These are phyloP conservation scores for Acanthopleura granulata DNA, from an alignment of 2,888 invertebrate species.

Conservation along the genomic window DNA sequence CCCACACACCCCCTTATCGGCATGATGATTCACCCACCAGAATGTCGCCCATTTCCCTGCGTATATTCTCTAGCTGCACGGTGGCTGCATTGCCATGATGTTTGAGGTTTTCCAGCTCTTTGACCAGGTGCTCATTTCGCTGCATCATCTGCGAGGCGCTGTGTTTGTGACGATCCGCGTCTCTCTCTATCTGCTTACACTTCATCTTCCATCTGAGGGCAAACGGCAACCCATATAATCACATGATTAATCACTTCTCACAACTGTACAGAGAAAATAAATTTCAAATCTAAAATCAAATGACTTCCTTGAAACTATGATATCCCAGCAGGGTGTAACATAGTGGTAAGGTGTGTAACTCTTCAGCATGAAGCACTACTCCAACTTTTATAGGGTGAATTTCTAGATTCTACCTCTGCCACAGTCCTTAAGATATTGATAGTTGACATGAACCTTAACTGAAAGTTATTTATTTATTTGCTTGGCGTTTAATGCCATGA, in stretches of 20 bases:
- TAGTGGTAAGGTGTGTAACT: too few relatives aligned
- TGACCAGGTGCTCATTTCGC: slow-evolving; percentile 63
- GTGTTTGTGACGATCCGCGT: slow-evolving; percentile 61
- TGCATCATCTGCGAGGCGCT: slow-evolving; percentile 54
- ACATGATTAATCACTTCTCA: too few relatives aligned
- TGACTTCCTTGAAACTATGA: too few relatives aligned
- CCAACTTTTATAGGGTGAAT: too few relatives aligned
- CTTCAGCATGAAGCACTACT: too few relatives aligned
- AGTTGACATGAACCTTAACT: too few relatives aligned
- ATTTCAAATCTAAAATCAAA: background rate
- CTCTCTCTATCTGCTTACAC: slow-evolving; percentile 63
- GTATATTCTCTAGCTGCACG: slow-evolving; percentile 60
- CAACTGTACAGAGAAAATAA: background rate
- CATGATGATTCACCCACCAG: slow-evolving; percentile 40
- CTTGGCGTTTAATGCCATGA: too few relatives aligned
- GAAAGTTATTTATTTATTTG: too few relatives aligned
- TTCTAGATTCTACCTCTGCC: too few relatives aligned
- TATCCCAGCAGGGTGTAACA: too few relatives aligned
- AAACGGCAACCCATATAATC: background rate
- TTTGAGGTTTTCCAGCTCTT: slow-evolving; percentile 58
- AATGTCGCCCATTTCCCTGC: slow-evolving; percentile 61
- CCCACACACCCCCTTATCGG: background rate
- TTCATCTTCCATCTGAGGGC: slow-evolving; percentile 62
- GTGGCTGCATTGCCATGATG: slow-evolving; percentile 50
- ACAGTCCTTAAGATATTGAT: too few relatives aligned